These are phyloP conservation scores for Dicyrtomina minuta DNA, from an alignment of 2,888 invertebrate species.

Conservation along the genomic window DNA sequence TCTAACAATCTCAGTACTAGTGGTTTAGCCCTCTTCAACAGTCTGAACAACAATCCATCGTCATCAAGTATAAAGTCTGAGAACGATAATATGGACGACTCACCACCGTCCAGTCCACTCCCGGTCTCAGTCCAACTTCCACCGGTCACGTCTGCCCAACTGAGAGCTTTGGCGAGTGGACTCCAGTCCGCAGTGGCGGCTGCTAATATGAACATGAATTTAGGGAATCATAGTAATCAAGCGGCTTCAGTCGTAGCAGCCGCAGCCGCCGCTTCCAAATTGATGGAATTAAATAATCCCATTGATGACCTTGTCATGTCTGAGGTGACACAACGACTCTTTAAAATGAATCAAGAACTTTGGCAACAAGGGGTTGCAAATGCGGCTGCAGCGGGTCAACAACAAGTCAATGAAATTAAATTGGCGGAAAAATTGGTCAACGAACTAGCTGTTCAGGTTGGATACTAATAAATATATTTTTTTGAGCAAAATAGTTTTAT, in stretches of 20 bases:
- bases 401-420: conserved; percentile 52
- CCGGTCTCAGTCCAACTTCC: conserved; percentile 32
- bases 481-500: conserved; percentile 1
- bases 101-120: conserved; percentile 42
- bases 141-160: conserved; percentile 34
- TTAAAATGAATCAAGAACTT: conserved; percentile 53
- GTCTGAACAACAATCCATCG: conserved; percentile 6
- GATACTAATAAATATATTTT: conserved; percentile 1
- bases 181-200: conserved; percentile 47
- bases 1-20: conserved; percentile 18
- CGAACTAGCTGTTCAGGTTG: conserved; percentile 53
- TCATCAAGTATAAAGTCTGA: conserved; percentile 22
- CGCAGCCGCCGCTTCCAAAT: conserved; percentile 49
- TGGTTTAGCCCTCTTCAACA: background rate
- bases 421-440: conserved; percentile 53
- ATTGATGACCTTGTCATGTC: conserved; percentile 52
- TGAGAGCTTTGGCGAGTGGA: conserved; percentile 50
- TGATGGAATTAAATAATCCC: conserved; percentile 43
- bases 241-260: conserved; percentile 44
- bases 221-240: conserved; percentile 18
- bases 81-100: conserved; percentile 4
- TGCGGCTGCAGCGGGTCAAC: conserved; percentile 47
- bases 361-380: conserved; percentile 53
- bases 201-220: conserved; percentile 20
- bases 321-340: conserved; percentile 51